Percentiles rank a stretch among this genome's conserved stretches.
Conservation (phyloP, 2,797 vertebrate genomes). For the Xenops minutus region DNA sequence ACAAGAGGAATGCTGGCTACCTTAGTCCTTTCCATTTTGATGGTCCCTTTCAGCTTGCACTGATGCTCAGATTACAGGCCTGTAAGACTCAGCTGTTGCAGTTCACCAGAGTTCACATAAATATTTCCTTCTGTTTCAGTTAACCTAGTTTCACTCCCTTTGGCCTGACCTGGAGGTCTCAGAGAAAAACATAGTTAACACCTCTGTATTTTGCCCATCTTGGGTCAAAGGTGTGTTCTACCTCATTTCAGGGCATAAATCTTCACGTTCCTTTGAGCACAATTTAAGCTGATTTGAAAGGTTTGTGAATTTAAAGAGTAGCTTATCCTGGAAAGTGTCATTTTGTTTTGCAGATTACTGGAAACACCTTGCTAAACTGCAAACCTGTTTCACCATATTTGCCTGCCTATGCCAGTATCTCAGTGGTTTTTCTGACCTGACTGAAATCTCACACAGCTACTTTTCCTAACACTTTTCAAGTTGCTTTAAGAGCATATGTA, state of each 20-base stretch:
- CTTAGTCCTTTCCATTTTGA: neutral
- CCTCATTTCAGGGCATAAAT: neutral
- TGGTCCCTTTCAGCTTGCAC: neutral
- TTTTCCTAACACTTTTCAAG: neutral
- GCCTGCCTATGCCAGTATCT: neutral
- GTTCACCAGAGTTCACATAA: neutral
- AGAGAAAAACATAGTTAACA: neutral
- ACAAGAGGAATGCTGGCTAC: neutral
- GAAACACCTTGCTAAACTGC: neutral
- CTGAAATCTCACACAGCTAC: neutral
- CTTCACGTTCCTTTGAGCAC: neutral
- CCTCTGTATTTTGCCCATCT: neutral
- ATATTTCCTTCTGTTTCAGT: neutral
- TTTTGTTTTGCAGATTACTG: neutral
- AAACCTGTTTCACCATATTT: neutral
- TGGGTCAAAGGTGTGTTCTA: neutral
- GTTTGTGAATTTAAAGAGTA: neutral
- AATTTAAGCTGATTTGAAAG: neutral
- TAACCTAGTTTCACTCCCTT: neutral
- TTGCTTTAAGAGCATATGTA: neutral
- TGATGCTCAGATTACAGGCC: neutral
- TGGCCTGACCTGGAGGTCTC: neutral
- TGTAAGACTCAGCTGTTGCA: neutral
- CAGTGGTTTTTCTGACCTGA: neutral
- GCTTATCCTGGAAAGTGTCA: neutral